Evolutionary conservation across 1,140 invertebrate genomes (phyloP).

Genomic region (Leucophenga varia): DNA sequence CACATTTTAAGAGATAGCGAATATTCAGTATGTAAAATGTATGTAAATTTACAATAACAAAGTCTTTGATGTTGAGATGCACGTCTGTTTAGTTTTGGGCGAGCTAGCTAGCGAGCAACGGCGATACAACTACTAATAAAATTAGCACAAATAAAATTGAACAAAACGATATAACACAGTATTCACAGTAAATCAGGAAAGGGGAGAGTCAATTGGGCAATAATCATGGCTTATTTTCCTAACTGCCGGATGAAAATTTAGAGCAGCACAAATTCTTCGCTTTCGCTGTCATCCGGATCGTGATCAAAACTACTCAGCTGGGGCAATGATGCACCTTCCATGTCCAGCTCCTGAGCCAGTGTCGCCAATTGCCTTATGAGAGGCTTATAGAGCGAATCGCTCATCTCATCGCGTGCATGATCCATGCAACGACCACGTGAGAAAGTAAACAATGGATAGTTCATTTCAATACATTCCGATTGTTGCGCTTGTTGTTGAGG

Average conservation of each 20-base stretch:
- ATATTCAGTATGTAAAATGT: constrained; percentile 20
- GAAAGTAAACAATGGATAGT: constrained; percentile 82
- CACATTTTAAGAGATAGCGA: constrained; percentile 21
- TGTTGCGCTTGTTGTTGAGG: constrained; percentile 10
- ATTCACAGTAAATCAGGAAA: constrained; percentile 6
- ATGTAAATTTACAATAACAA: constrained; percentile 36
- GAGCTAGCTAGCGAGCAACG: constrained; percentile 29
- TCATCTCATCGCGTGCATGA: constrained; percentile 54
- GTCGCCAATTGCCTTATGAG: constrained; percentile 61
- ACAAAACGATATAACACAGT: constrained; percentile 22
- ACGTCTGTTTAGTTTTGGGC: constrained; percentile 27
- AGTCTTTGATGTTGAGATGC: constrained; percentile 50
- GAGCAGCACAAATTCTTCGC: constrained; percentile 72
- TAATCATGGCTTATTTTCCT: neutral
- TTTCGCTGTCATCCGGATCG: constrained; percentile 69
- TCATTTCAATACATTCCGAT: constrained; percentile 57
- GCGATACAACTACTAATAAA: constrained; percentile 16
- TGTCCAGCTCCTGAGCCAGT: constrained; percentile 53
- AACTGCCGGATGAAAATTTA: constrained; percentile 25
- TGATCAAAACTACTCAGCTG: constrained; percentile 57
- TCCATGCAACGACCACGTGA: constrained; percentile 69
- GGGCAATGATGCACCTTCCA: constrained; percentile 12
- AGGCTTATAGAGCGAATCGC: constrained; percentile 59
- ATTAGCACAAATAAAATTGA: constrained; percentile 19
- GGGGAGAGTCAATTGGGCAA: neutral